Percentiles rank a stretch among this genome's conserved stretches.
These are phyloP conservation scores for Araneus ventricosus DNA, from an alignment of 1,140 invertebrate species.

Conservation along the genomic window DNA sequence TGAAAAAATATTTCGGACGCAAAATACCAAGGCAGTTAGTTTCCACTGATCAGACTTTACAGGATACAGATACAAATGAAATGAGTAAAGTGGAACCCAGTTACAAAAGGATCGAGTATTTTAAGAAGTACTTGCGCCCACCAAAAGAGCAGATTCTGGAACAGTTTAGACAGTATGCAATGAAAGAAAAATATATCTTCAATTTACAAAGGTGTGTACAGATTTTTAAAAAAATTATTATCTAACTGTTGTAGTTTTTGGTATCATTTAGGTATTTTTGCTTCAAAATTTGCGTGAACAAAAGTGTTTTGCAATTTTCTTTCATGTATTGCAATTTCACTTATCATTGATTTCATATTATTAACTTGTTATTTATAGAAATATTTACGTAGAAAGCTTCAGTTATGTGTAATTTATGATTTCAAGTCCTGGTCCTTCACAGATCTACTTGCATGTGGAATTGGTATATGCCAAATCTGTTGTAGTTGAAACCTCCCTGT, in stretches of 20 bases:
- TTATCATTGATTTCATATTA: no score
- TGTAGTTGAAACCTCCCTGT: no score
- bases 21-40: neutral
- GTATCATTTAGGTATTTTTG: neutral
- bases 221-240: neutral
- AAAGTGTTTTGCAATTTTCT: no score
- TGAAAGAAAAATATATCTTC: conserved; percentile 49
- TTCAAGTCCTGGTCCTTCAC: no score
- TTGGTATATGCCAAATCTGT: no score
- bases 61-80: conserved; percentile 8
- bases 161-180: conserved; percentile 17
- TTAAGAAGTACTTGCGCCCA: conserved; percentile 59
- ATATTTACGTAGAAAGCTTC: no score
- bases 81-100: neutral
- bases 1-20: neutral
- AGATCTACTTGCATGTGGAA: no score
- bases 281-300: no score
- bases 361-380: no score
- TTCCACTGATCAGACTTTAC: neutral
- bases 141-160: conserved; percentile 59
- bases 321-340: no score
- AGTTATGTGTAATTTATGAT: no score
- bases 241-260: neutral
- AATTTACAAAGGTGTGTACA: conserved; percentile 13
- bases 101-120: conserved; percentile 53